Evolutionary conservation across 2,113 vertebrate species (phyloP), one percentile per base, ranked within the genome.

Genomic region (Microcebus jonahi): DNA sequence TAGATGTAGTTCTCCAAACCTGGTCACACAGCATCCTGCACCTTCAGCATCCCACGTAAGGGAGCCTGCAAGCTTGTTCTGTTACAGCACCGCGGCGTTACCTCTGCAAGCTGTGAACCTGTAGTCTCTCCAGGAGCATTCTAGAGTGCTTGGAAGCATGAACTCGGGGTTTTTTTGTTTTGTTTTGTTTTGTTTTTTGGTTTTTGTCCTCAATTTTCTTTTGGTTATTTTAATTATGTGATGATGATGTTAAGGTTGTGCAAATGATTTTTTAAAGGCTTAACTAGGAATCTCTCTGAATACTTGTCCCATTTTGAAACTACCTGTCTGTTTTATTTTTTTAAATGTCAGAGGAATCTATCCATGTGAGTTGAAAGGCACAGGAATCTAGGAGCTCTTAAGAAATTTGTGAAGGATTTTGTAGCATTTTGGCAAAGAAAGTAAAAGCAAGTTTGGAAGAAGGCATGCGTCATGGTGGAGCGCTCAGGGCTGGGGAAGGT

Each of bases 401-500:
- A 98, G 97, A 92, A 97, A 45, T 79, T 82, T 63, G 53, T 93
- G 96, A 97, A 98, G 95, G 96, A 87, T 91, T 95, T 97, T 97
- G 65, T 88, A 90, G 80, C 77, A 45, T 53, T 79, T 75, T 39
- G 86, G 70, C 70, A 17, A 25, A 97, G 98, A 98, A 95, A 25
- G 97, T 75, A 81, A 80, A 97, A 98, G 99, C 94, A 99, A 97
- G 99, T 99, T 97, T 98, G 96, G 97, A 95, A 98, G 96, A 97
- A 97, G 98, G 98, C 80, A 18, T 76, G 97, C 93, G 98, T 2
- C 53, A 77, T 77, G 73, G 82, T 27, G 88, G 68, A 53, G 67
- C 18, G 73, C n/a, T 55, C 4, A 79, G 14, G 95, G 96, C n/a
- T 61, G 31, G 48, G 48, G 65, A 57, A 29, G 42, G 65, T 63